Percentiles rank a stretch among this genome's conserved stretches.
Conservation (phyloP, 2,888 invertebrate species). For the Polymixis lichenea region DNA sequence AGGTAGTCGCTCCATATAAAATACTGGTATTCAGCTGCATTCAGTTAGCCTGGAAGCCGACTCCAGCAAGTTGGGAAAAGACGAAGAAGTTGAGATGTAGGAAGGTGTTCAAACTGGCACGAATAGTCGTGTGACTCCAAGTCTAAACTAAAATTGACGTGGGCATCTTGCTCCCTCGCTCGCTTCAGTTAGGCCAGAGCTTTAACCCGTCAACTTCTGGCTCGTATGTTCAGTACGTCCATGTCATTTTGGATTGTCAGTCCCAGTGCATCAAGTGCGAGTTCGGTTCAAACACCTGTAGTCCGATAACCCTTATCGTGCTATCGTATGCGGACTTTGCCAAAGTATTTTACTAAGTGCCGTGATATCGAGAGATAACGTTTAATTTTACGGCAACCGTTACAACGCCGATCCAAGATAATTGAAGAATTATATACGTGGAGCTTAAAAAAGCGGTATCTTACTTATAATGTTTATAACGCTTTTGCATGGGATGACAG, state of each 20-base stretch:
- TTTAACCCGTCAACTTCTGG: neutral
- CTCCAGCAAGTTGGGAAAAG: too few relatives aligned
- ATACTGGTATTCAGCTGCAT: too few relatives aligned
- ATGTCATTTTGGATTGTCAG: conserved; percentile 36
- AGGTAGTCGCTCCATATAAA: too few relatives aligned
- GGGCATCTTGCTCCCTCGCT: too few relatives aligned
- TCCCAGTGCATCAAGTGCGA: conserved; percentile 74
- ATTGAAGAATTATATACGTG: neutral
- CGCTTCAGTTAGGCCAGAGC: neutral
- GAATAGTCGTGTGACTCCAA: neutral
- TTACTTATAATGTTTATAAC: neutral
- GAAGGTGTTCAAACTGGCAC: neutral
- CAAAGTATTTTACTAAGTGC: conserved; percentile 58
- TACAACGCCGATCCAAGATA: conserved; percentile 16
- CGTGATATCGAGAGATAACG: conserved; percentile 52
- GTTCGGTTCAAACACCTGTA: conserved; percentile 80
- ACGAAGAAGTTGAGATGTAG: too few relatives aligned
- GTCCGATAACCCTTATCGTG: conserved; percentile 51
- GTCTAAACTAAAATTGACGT: neutral
- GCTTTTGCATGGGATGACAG: neutral
- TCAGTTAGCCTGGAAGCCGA: too few relatives aligned
- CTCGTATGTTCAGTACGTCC: conserved; percentile 12
- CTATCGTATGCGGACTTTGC: conserved; percentile 61
- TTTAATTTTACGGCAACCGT: conserved; percentile 42
- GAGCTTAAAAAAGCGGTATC: neutral